phyloP scores from a whole-genome alignment of 2,797 vertebrate genomes.

The Trachurus trachurus region DNA sequence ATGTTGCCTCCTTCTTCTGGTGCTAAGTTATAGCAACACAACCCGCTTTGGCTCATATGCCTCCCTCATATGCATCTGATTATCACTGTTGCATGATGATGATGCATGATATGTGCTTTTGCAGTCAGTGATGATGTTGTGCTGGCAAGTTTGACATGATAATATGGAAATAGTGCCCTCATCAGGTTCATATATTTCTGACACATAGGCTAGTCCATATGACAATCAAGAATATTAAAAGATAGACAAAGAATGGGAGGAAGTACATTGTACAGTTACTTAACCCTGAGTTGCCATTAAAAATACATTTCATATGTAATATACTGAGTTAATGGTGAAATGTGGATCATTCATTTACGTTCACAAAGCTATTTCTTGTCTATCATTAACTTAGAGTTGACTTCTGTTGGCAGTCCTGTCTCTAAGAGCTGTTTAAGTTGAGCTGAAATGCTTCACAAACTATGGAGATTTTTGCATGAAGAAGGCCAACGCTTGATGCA shows the following conservation, averaged over 20 bases:
- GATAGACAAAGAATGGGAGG: too few relatives aligned
- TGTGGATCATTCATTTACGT: background rate
- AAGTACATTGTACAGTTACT: too few relatives aligned
- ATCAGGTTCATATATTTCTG: background rate
- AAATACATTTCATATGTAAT: background rate
- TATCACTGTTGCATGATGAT: background rate
- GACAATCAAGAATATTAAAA: too few relatives aligned
- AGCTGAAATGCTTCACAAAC: background rate
- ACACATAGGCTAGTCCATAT: too few relatives aligned
- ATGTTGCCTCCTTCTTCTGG: background rate
- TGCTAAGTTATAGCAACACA: background rate
- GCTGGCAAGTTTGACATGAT: background rate
- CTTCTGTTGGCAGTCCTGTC: background rate
- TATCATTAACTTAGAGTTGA: background rate
- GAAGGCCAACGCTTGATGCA: too few relatives aligned
- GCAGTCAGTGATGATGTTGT: background rate
- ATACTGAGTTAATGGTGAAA: background rate
- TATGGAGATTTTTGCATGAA: too few relatives aligned
- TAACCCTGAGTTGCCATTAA: too few relatives aligned
- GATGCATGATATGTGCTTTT: background rate
- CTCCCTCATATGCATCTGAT: background rate
- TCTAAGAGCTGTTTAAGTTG: background rate
- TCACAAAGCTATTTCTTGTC: background rate
- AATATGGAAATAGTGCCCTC: background rate
- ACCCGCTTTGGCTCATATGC: background rate